A percentile compares a stretch with the other conserved stretches of the same genome.
These are phyloP conservation scores for Tethya wilhelma DNA, from an alignment of 37 sponge, comb jelly and placozoan species.

Conservation along the genomic window DNA sequence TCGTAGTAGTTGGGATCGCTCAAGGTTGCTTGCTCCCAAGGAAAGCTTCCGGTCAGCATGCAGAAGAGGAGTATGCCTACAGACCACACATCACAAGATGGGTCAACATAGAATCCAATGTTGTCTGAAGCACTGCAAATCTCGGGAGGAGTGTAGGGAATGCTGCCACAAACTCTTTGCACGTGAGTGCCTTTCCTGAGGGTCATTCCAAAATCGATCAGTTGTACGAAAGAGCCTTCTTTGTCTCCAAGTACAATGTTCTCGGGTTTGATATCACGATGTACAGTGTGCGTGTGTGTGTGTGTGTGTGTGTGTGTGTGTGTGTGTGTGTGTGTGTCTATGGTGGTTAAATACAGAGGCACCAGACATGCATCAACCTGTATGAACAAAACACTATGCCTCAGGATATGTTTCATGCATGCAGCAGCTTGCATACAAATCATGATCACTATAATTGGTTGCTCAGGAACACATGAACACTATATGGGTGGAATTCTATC, in stretches of 20 bases:
- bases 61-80: constrained; percentile 89
- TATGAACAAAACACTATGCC: no score
- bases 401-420: no score
- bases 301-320: no score
- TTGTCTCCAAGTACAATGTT: constrained; percentile 82
- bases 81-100: constrained; percentile 91
- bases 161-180: constrained; percentile 80
- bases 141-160: constrained; percentile 95
- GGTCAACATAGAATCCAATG: constrained; percentile 73
- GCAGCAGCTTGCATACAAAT: no score
- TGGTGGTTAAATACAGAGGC: no score
- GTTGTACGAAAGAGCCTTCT: constrained; percentile 49
- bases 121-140: constrained; percentile 81
- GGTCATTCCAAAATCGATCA: constrained; percentile 94
- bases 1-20: constrained; percentile 85
- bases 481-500: no score
- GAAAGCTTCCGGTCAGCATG: constrained; percentile 93
- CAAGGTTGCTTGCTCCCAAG: constrained; percentile 86
- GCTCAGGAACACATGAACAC: no score
- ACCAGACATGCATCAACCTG: no score
- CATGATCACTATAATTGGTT: no score
- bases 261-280: constrained; percentile 91
- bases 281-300: no score
- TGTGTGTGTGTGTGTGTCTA: no score
- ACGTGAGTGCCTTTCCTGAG: constrained; percentile 80